These are phyloP conservation scores for Parus major DNA, from an alignment of 2,113 vertebrate genomes.

Conservation along the genomic window DNA sequence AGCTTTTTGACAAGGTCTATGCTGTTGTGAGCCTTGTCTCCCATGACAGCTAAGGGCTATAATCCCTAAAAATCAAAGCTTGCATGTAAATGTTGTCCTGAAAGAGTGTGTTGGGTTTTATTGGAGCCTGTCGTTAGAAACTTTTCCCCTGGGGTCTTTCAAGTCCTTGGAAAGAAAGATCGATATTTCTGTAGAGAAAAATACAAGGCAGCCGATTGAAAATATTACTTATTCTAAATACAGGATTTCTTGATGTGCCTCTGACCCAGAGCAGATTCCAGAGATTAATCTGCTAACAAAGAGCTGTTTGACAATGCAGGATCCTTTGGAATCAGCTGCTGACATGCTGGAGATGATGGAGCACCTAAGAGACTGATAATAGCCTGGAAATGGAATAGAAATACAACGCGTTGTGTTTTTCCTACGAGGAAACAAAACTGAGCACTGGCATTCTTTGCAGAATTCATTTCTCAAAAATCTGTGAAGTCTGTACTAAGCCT, in stretches of 20 bases:
- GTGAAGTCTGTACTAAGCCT: neutral
- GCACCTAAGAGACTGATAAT: neutral
- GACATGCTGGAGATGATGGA: neutral
- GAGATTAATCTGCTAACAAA: neutral
- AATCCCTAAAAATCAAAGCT: neutral
- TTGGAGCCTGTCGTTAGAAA: neutral
- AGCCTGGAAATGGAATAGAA: neutral
- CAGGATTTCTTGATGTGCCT: neutral
- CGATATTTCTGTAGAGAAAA: neutral
- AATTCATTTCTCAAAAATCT: neutral
- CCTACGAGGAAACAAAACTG: neutral
- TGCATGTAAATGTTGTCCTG: neutral
- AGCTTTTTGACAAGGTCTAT: neutral
- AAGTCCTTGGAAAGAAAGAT: neutral
- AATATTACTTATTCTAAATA: neutral
- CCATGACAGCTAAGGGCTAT: neutral
- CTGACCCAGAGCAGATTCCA: neutral
- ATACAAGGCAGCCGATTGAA: neutral
- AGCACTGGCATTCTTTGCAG: neutral
- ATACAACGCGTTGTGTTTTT: neutral
- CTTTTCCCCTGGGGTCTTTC: neutral
- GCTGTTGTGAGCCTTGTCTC: neutral
- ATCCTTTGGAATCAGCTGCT: neutral
- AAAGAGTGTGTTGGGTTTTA: neutral
- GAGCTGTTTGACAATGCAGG: neutral